A percentile compares a stretch with the other conserved stretches of the same genome.
Evolutionary conservation across 1,140 invertebrate species (phyloP).

Genomic region (Drosophila biarmipes): DNA sequence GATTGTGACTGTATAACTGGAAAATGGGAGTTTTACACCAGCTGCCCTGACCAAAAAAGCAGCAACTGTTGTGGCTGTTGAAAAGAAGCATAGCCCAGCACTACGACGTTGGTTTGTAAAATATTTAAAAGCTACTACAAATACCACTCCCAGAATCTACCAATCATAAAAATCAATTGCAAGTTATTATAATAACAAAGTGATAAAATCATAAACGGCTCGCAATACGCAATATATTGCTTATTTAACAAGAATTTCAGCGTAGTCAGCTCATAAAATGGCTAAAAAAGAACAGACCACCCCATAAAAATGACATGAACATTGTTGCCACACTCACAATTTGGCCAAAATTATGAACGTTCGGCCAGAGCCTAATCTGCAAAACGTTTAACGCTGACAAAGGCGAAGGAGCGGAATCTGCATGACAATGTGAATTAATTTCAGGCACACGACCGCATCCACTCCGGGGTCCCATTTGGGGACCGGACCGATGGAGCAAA

Average conservation of each 20-base stretch:
- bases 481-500: not conserved
- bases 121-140: too few relatives aligned
- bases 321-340: constrained; percentile 23
- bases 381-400: constrained; percentile 33
- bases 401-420: constrained; percentile 23
- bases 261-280: constrained; percentile 9
- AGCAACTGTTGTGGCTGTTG: not conserved
- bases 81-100: too few relatives aligned
- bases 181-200: not conserved
- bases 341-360: constrained; percentile 8
- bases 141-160: too few relatives aligned
- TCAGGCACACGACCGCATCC: constrained; percentile 4
- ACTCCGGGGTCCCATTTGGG: constrained; percentile 1
- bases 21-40: not conserved
- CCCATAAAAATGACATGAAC: constrained; percentile 1
- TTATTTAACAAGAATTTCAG: not conserved
- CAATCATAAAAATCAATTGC: not conserved
- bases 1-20: not conserved
- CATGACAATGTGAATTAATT: constrained; percentile 55
- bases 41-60: constrained; percentile 2
- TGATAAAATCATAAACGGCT: not conserved
- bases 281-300: not conserved
- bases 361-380: constrained; percentile 11
- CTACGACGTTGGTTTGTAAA: too few relatives aligned
- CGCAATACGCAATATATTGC: constrained; percentile 3